Conservation (phyloP, 2,888 invertebrate genomes). For the Globia sparganii region DNA sequence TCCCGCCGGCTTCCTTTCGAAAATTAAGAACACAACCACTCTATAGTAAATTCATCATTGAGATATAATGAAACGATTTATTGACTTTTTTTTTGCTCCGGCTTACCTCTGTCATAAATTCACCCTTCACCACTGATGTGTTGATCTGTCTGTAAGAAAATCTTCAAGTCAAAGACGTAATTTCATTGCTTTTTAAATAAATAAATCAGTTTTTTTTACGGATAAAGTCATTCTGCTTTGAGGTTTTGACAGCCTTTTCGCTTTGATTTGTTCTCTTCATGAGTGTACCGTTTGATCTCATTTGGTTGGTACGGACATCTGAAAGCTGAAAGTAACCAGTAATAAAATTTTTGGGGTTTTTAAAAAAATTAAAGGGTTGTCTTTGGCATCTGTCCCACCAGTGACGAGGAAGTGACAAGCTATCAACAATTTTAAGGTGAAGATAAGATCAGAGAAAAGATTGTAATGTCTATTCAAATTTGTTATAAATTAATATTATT, state of each 20-base stretch:
- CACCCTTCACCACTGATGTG: no score
- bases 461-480: no score
- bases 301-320: conserved; percentile 3
- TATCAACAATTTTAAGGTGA: background rate
- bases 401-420: background rate
- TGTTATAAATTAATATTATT: no score
- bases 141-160: conserved; percentile 12
- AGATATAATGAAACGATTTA: no score
- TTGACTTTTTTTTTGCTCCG: no score
- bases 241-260: conserved; percentile 13
- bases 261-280: background rate
- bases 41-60: no score
- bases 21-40: no score
- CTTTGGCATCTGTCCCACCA: background rate
- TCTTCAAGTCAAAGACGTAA: background rate
- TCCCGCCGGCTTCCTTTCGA: no score
- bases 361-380: background rate
- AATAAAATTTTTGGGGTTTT: conserved; percentile 8
- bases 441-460: background rate
- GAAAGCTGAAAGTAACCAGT: background rate
- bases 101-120: no score
- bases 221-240: background rate
- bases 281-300: conserved; percentile 16
- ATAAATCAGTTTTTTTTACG: background rate
- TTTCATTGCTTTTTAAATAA: background rate